Conservation (phyloP, 1,140 invertebrate genomes). For the Piezodorus guildinii region DNA sequence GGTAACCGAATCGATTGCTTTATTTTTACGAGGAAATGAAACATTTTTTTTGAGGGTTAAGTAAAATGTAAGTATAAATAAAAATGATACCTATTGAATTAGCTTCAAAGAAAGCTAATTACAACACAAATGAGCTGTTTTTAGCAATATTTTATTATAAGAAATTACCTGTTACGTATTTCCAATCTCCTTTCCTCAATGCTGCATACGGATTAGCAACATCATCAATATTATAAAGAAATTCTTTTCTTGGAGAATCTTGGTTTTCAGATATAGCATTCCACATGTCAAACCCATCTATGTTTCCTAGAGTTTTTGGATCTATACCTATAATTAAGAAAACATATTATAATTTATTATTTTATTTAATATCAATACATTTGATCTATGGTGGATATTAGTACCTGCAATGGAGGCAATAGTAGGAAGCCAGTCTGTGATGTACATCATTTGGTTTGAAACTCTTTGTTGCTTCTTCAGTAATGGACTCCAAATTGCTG, state of each 20-base stretch:
- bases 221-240: constrained; percentile 66
- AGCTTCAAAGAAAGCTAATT: too few relatives aligned
- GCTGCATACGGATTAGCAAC: constrained; percentile 43
- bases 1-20: too few relatives aligned
- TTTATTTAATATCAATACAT: too few relatives aligned
- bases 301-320: constrained; percentile 30
- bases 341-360: too few relatives aligned
- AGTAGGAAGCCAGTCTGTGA: constrained; percentile 81
- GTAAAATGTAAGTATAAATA: too few relatives aligned
- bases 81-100: too few relatives aligned
- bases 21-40: too few relatives aligned
- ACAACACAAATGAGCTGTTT: too few relatives aligned
- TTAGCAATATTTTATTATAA: too few relatives aligned
- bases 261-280: constrained; percentile 39
- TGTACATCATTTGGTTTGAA: constrained; percentile 63
- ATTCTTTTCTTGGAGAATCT: constrained; percentile 43
- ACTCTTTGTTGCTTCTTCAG: constrained; percentile 45
- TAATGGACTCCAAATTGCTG: constrained; percentile 67
- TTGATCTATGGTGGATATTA: too few relatives aligned
- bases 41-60: too few relatives aligned
- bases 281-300: constrained; percentile 68
- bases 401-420: constrained; percentile 48
- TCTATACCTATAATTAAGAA: constrained; percentile 27
- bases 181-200: constrained; percentile 54
- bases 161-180: constrained; percentile 52